Percentiles rank a stretch among this genome's conserved stretches.
Evolutionary conservation across 2,888 invertebrate genomes (phyloP).

Genomic region (Heliconius hortense): DNA sequence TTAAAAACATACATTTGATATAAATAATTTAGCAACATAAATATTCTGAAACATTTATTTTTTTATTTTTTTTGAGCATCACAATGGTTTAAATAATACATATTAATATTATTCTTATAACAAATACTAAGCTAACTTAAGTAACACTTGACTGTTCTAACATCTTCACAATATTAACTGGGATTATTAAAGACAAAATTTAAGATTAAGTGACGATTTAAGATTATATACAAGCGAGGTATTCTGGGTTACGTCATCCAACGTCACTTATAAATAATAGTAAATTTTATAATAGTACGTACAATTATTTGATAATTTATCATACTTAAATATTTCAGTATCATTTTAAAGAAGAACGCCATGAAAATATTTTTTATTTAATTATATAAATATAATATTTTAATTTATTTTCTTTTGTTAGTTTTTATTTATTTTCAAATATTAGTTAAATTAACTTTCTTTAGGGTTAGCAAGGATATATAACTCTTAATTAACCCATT

Average conservation of each 20-base stretch:
- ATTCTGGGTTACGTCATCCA: conserved; percentile 27
- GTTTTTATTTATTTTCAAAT: too few species aligned
- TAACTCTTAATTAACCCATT: too few species aligned
- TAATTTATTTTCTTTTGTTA: too few species aligned
- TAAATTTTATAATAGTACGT: neutral
- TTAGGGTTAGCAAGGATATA: too few species aligned
- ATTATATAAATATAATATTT: neutral
- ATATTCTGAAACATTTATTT: neutral
- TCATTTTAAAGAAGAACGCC: conserved; percentile 21
- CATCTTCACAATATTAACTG: neutral
- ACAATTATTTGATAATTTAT: conserved; percentile 42
- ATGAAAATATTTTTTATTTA: neutral
- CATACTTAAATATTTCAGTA: conserved; percentile 39
- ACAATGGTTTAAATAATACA: conserved; percentile 13
- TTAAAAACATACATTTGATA: neutral
- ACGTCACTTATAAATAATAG: conserved; percentile 9
- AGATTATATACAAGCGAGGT: conserved; percentile 32
- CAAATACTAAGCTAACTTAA: conserved; percentile 4
- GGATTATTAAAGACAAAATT: neutral
- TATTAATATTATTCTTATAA: neutral
- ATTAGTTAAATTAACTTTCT: too few species aligned
- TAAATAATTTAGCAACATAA: too few species aligned
- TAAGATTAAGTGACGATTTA: neutral
- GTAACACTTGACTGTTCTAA: neutral
- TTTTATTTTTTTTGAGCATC: neutral